Percentiles rank a stretch among this genome's conserved stretches.
Evolutionary conservation across 1,140 invertebrate genomes (phyloP).

Genomic region (Gryon sp.): DNA sequence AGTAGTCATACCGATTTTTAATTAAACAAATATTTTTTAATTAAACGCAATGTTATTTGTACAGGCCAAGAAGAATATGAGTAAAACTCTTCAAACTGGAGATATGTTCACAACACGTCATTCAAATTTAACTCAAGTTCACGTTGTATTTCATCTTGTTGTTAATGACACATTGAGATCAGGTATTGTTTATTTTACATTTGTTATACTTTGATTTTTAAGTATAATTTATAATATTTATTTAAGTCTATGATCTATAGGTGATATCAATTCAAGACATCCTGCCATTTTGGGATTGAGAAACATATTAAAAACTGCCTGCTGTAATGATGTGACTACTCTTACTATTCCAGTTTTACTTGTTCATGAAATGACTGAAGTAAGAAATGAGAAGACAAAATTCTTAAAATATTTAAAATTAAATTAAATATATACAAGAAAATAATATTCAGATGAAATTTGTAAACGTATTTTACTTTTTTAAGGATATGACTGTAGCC

Average conservation of each 20-base stretch:
- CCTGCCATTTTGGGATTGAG: slow-evolving; percentile 96
- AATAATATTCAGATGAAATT: background rate
- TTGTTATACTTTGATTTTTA: slow-evolving; percentile 11
- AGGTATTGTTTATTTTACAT: slow-evolving; percentile 69
- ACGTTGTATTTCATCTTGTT: slow-evolving; percentile 97
- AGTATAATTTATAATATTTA: slow-evolving; percentile 1
- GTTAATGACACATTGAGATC: slow-evolving; percentile 87
- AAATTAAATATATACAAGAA: too few relatives aligned
- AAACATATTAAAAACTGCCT: slow-evolving; percentile 96
- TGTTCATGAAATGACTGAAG: slow-evolving; percentile 96
- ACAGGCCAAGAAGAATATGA: slow-evolving; percentile 73
- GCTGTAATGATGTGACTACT: slow-evolving; percentile 94
- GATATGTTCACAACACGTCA: slow-evolving; percentile 97
- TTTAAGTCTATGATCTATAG: slow-evolving; percentile 74
- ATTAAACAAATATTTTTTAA: slow-evolving; percentile 2
- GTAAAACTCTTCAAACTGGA: slow-evolving; percentile 86
- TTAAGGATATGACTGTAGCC: slow-evolving; percentile 95
- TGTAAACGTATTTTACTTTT: slow-evolving; percentile 47
- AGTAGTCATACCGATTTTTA: too few relatives aligned
- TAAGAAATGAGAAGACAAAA: too few relatives aligned
- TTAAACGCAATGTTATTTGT: too few relatives aligned
- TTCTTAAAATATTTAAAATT: too few relatives aligned
- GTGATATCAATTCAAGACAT: slow-evolving; percentile 97
- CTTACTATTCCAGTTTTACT: slow-evolving; percentile 95
- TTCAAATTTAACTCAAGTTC: slow-evolving; percentile 96